These are phyloP conservation scores for Tetramorium alpestre DNA, from an alignment of 1,140 invertebrate species.

Conservation along the genomic window DNA sequence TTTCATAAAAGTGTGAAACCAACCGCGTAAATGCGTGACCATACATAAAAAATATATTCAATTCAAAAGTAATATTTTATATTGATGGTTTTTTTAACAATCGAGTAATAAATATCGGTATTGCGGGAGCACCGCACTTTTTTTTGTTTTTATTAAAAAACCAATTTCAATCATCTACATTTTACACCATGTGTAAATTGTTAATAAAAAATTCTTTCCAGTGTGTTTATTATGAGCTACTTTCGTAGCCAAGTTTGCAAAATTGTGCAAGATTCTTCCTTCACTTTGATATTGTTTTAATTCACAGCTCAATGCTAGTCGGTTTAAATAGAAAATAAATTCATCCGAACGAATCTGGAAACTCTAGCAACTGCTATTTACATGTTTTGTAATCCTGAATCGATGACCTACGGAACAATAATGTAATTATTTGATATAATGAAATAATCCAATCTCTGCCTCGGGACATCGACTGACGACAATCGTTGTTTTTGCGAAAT, in stretches of 20 bases:
- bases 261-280: conserved; percentile 1
- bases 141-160: not conserved
- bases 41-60: conserved; percentile 36
- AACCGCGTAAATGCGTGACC: not conserved
- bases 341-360: not conserved
- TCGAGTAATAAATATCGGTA: conserved; percentile 32
- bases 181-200: not conserved
- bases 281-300: conserved; percentile 23
- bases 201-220: not conserved
- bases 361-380: conserved; percentile 48
- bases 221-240: not conserved
- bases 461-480: not conserved
- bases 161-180: not conserved
- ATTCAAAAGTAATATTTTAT: conserved; percentile 37
- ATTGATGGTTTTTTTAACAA: conserved; percentile 33
- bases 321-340: conserved; percentile 29
- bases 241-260: not conserved
- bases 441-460: conserved; percentile 39
- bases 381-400: conserved; percentile 46
- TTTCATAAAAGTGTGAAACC: conserved; percentile 1
- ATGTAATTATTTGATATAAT: conserved; percentile 38
- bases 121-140: not conserved
- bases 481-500: conserved; percentile 18
- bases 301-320: not conserved
- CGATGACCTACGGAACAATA: conserved; percentile 38